phyloP scores from a whole-genome alignment of 2,797 vertebrate genomes.

The Carcharodon carcharias region DNA sequence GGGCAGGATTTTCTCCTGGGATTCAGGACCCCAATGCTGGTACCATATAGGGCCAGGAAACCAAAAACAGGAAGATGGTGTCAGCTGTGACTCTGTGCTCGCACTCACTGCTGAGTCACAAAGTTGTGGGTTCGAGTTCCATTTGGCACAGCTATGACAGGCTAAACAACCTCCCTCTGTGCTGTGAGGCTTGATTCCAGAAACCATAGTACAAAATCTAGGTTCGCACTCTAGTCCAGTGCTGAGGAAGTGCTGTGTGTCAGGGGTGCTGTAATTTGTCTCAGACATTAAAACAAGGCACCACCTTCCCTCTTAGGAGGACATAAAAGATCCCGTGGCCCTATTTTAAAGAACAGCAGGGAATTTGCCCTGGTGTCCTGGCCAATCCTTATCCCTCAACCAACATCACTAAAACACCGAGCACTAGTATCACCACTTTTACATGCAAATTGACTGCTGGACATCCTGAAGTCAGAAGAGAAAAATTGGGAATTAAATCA shows the following conservation, averaged over 20 bases:
- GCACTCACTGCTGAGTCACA: neutral
- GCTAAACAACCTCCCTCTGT: too few species aligned
- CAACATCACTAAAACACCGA: neutral
- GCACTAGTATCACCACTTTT: neutral
- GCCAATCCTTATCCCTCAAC: too few species aligned
- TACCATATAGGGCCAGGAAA: too few species aligned
- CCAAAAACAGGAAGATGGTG: neutral
- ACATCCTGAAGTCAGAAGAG: neutral
- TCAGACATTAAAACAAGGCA: neutral
- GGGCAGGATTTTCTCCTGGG: too few species aligned
- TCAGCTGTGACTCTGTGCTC: neutral
- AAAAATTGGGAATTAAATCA: neutral
- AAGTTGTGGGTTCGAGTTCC: neutral
- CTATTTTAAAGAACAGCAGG: too few species aligned
- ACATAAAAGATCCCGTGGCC: too few species aligned
- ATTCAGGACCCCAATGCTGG: too few species aligned
- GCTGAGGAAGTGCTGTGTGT: too few species aligned
- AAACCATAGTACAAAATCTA: neutral
- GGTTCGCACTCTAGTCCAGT: neutral
- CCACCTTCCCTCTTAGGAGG: neutral
- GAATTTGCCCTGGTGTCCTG: too few species aligned
- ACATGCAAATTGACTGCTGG: too few species aligned
- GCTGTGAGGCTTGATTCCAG: too few species aligned
- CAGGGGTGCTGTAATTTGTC: neutral
- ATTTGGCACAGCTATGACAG: too few species aligned